Base-by-base conservation (phyloP, 1,140 invertebrate species). In the Vanessa tameamea region DNA sequence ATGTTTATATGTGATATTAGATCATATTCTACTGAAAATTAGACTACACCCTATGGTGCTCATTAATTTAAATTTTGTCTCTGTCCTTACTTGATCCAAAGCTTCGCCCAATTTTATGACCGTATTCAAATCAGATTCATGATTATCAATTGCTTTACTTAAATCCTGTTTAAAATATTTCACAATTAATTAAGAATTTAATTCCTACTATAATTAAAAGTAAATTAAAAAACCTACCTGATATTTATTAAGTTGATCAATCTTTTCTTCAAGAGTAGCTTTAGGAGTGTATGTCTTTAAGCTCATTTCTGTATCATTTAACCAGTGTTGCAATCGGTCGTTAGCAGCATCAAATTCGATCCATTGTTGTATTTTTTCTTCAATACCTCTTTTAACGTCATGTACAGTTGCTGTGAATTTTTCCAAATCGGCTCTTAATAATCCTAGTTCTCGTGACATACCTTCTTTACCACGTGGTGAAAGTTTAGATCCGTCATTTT, bases 291-390 rank as follows among this genome's bases (percentile, higher is more conserved):
- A 99, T 81, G 97, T 98, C 88, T 98, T 98, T 20, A 99, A 93
- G 23, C 95, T 95, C 72, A 95, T 95, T 93, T 99, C 98, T 37
- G 97, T 96, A 76, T 98, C 97, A 71, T 95, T 95, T 61, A 99
- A 90, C 97, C 98, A 98, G 20, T 94, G 92, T 55, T 97, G 94
- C 43, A 99, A 92, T 53, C 95, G 94, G 77, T 98, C 97, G 80
- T 98, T 95, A 3, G 96, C 96, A 70, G 95, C 95, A 84, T 99
- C 98, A 85, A 98, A 99, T 72, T 98, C 96, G 59, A 94, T 95
- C 98, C 98, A 99, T 90, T 98, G 97, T 79, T 96, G 95, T 50
- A 99, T 94, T 71, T 96, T 95, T 77, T 97, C 96, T 88, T 98
- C 96, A 31, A 99, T 93, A 47, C 95, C 95, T 78, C 96, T 95